These are phyloP conservation scores for Hemaris fuciformis DNA, from an alignment of 2,888 invertebrate genomes.

Conservation along the genomic window DNA sequence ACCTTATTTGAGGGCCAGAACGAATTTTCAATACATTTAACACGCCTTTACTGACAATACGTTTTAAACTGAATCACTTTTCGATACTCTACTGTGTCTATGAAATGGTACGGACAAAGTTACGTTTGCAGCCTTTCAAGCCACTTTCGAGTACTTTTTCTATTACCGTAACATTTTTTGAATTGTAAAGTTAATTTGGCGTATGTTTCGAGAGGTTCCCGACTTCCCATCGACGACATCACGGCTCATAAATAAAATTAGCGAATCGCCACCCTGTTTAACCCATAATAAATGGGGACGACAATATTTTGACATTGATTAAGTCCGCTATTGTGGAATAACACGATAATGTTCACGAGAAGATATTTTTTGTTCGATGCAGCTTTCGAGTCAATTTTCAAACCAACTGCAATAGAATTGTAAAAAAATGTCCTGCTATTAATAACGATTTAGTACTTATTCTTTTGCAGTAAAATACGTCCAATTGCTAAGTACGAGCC, in stretches of 20 bases:
- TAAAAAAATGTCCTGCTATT: not conserved
- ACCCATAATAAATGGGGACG: constrained; percentile 60
- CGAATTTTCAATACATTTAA: constrained; percentile 63
- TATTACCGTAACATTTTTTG: not conserved
- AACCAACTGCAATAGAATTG: not conserved
- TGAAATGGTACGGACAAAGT: not conserved
- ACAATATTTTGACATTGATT: constrained; percentile 75
- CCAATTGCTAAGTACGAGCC: no score
- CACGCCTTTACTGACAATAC: constrained; percentile 56
- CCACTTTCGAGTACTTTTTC: not conserved
- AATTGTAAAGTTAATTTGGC: not conserved
- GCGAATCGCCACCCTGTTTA: constrained; percentile 65
- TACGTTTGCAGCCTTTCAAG: not conserved
- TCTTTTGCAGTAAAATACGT: no score
- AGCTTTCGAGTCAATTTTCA: no score
- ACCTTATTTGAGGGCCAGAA: constrained; percentile 62
- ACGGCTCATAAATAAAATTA: constrained; percentile 79
- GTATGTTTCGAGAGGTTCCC: constrained; percentile 39
- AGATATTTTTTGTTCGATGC: not conserved
- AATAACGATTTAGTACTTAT: no score
- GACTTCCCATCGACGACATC: constrained; percentile 52
- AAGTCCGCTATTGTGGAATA: constrained; percentile 32
- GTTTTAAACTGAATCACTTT: constrained; percentile 40
- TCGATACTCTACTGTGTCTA: constrained; percentile 7
- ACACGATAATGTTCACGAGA: constrained; percentile 32